These are phyloP conservation scores for Orthosia incerta DNA, from an alignment of 2,888 invertebrate species.

Conservation along the genomic window DNA sequence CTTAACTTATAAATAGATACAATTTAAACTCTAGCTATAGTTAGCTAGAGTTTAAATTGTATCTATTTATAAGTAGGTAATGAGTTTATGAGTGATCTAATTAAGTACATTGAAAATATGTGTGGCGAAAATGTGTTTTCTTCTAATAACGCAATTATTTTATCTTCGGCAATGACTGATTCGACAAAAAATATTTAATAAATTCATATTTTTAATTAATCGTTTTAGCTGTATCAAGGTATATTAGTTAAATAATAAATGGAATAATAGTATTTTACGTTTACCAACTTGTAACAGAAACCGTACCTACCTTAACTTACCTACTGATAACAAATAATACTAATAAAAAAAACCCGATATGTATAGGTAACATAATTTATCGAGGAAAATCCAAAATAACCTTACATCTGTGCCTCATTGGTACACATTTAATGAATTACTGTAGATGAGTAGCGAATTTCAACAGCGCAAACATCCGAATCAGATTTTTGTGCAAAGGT, in stretches of 20 bases:
- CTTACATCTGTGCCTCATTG: background rate
- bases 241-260: too few relatives aligned
- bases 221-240: background rate
- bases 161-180: background rate
- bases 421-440: background rate
- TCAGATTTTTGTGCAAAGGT: background rate
- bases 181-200: background rate
- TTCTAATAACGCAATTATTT: background rate
- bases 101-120: background rate
- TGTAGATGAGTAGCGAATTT: background rate
- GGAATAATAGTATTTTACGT: too few relatives aligned
- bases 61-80: too few relatives aligned
- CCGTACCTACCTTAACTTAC: too few relatives aligned
- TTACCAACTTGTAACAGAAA: too few relatives aligned
- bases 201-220: background rate
- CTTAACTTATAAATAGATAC: too few relatives aligned
- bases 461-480: background rate
- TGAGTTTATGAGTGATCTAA: background rate
- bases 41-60: too few relatives aligned
- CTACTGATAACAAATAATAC: background rate
- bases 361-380: background rate
- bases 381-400: too few relatives aligned
- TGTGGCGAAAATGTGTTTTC: background rate
- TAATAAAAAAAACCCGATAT: background rate
- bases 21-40: too few relatives aligned